Evolutionary conservation across 2,888 invertebrate genomes (phyloP), one percentile per base, ranked within the genome.

Genomic region (Epinotia bilunana): DNA sequence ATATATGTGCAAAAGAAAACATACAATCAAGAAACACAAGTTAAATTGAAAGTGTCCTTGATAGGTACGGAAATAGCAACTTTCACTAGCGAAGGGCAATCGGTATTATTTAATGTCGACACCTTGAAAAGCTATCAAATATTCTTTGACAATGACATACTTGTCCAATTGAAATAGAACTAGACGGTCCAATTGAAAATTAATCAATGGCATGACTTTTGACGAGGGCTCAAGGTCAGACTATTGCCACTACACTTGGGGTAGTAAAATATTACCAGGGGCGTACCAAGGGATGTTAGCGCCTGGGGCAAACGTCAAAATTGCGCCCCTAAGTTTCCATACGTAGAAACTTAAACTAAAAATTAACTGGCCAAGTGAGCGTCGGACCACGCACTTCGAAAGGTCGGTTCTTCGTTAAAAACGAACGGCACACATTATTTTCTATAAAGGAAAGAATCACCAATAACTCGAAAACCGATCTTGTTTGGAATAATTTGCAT

Each of bases 111-210:
- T 69, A 46, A 58, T 62, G 18, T 23, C 43, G 11, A 39, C 43
- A 69, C 69, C 69, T 69, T 69, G 69, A 46, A 69, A 69, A 46
- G 23, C 69, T 3, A 69, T 69, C 69, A 46, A 69, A 69, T 69
- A 60, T 69, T 28, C 58, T 58, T 69, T 60, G 58, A 69, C 69
- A 69, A 69, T 69, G 69, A 69, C 58, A 60, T 20, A 46, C n/a
- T 69, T 43, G 43, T 11, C 20, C 16, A 9, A 12, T 57, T 43
- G 13, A 46, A 69, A 46, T 58, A 43, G 58, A 68, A 58, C 68
- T n/a, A 46, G 69, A 69, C 64, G 16, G 64, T 16, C 46, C 60
- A n/a, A 58, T 69, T 69, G 69, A 46, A 69, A 60, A 69, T 69
- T 18, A 69, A 60, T 69, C 43, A 60, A 46, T 46, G 69, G 5